Percentiles rank a stretch among this genome's conserved stretches.
phyloP scores from a whole-genome alignment of 2,113 vertebrate species.

The Oncorhynchus mykiss region DNA sequence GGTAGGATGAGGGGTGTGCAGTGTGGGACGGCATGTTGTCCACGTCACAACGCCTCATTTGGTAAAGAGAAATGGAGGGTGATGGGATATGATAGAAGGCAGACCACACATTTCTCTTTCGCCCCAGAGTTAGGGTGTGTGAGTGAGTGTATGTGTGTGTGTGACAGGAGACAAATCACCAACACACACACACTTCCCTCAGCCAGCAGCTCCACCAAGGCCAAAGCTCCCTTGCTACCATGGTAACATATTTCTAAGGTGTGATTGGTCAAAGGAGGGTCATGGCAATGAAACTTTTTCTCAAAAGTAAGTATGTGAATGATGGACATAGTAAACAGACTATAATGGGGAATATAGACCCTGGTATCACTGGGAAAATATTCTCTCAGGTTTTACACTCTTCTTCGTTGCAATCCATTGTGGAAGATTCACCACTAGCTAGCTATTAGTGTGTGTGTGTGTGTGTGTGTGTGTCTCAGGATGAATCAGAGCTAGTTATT shows the following conservation, averaged over 20 bases:
- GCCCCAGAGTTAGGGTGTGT: neutral
- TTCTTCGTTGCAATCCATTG: too few species aligned
- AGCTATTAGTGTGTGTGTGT: too few species aligned
- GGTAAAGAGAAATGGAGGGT: neutral
- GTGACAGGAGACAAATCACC: conserved; percentile 2
- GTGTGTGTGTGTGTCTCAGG: too few species aligned
- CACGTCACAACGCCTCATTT: neutral
- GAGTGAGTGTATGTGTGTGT: neutral
- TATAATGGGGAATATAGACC: too few species aligned
- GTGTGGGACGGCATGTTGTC: neutral
- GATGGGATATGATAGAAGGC: neutral
- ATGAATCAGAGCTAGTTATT: too few species aligned
- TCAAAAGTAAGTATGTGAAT: conserved; percentile 48
- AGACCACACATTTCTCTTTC: too few species aligned
- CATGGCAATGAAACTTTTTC: conserved; percentile 44
- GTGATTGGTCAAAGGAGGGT: conserved; percentile 58
- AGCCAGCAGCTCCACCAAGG: neutral
- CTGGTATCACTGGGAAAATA: too few species aligned
- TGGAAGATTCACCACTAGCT: too few species aligned
- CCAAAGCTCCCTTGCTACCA: conserved; percentile 57
- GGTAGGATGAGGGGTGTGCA: neutral
- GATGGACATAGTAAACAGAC: neutral
- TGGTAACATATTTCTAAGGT: conserved; percentile 62
- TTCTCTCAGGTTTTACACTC: too few species aligned
- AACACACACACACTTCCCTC: neutral